These are phyloP conservation scores for Pseudococcus longispinus DNA, from an alignment of 2,888 invertebrate genomes.

Conservation along the genomic window DNA sequence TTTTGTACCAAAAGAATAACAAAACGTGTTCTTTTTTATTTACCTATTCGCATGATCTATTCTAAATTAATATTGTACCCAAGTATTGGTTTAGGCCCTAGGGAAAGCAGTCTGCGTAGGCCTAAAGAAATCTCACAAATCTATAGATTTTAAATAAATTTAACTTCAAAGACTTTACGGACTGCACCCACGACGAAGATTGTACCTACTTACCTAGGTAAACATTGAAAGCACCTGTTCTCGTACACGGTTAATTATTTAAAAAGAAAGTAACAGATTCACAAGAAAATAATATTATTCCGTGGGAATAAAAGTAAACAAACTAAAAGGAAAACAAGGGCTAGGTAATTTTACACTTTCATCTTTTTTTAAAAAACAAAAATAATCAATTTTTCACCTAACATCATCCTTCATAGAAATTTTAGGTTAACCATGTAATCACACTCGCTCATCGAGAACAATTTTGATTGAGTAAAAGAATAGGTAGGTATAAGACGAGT, in stretches of 20 bases:
- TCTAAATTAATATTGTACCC: too few relatives aligned
- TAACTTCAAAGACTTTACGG: neutral
- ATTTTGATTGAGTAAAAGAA: neutral
- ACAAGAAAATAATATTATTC: neutral
- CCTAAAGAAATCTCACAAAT: neutral
- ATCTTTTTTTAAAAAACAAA: neutral
- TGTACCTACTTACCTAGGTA: neutral
- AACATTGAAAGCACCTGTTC: neutral
- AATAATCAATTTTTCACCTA: neutral
- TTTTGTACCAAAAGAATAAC: too few relatives aligned
- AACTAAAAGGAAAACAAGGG: neutral
- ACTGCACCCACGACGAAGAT: neutral
- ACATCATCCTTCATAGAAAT: neutral
- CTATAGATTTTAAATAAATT: neutral
- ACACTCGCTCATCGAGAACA: neutral
- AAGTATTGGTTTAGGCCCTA: too few relatives aligned
- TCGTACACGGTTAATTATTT: neutral
- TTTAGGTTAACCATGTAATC: neutral
- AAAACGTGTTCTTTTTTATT: too few relatives aligned
- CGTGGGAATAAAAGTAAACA: neutral
- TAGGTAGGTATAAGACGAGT: neutral
- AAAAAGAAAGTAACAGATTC: slow-evolving; percentile 18
- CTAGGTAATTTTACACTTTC: slow-evolving; percentile 9
- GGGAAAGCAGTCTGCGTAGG: too few relatives aligned
- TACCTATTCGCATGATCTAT: too few relatives aligned